Evolutionary conservation across 2,797 vertebrate genomes (phyloP).

Genomic region (Todus mexicanus): DNA sequence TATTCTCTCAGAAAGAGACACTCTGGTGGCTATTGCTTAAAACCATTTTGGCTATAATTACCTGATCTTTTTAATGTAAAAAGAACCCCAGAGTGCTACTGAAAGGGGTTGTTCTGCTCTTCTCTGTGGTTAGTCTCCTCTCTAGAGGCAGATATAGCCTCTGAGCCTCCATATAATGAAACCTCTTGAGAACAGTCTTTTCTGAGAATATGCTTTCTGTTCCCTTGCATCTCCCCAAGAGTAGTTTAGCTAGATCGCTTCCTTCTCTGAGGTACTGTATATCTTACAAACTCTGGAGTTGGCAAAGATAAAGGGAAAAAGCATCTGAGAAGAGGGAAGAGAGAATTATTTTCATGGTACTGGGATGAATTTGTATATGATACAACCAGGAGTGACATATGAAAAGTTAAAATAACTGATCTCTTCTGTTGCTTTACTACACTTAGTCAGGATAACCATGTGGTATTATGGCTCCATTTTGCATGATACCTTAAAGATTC

Average conservation of each 20-base stretch:
- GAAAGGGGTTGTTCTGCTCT: background rate
- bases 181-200: background rate
- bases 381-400: background rate
- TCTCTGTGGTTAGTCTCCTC: background rate
- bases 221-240: background rate
- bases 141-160: background rate
- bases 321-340: background rate
- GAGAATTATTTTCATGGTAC: fast-evolving
- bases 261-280: background rate
- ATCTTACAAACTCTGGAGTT: background rate
- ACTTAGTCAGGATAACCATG: background rate
- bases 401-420: background rate
- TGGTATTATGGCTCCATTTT: background rate
- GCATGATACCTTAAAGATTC: background rate
- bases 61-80: background rate
- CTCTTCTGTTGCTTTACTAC: background rate
- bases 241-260: background rate
- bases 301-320: background rate
- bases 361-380: background rate
- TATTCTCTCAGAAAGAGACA: background rate
- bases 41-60: background rate
- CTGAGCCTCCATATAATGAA: background rate
- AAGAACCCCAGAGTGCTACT: background rate
- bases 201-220: background rate
- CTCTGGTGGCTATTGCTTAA: background rate